phyloP scores from a whole-genome alignment of 2,888 invertebrate species.

The Eupithecia tripunctaria region DNA sequence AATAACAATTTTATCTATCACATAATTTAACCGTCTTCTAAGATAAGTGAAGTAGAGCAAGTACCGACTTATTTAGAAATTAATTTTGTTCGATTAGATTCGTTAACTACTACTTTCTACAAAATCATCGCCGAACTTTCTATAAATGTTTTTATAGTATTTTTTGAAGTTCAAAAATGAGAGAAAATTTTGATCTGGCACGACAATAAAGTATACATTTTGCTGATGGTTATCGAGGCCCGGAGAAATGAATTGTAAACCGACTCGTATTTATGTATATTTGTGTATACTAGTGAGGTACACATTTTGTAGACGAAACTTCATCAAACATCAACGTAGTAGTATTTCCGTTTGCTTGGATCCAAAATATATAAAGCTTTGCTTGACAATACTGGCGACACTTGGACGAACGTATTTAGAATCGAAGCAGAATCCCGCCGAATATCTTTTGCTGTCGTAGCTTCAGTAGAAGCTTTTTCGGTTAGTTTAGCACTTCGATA shows the following conservation, averaged over 20 bases:
- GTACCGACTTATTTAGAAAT: conserved; percentile 23
- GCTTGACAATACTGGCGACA: conserved; percentile 69
- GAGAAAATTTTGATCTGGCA: not conserved
- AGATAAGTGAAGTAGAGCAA: conserved; percentile 22
- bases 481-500: conserved; percentile 69
- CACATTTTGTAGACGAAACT: not conserved
- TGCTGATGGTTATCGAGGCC: not conserved
- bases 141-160: conserved; percentile 43
- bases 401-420: conserved; percentile 73
- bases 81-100: conserved; percentile 44
- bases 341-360: conserved; percentile 81
- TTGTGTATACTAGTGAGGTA: not conserved
- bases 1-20: conserved; percentile 60
- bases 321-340: conserved; percentile 69
- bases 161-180: not conserved
- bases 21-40: conserved; percentile 52
- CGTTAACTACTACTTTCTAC: conserved; percentile 50
- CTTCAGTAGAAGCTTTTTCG: conserved; percentile 45
- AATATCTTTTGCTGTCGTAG: conserved; percentile 49
- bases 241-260: not conserved
- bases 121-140: conserved; percentile 68
- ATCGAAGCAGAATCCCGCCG: conserved; percentile 64
- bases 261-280: too few relatives aligned
- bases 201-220: not conserved
- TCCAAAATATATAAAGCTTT: conserved; percentile 75